A percentile compares a stretch with the other conserved stretches of the same genome.
Conservation (phyloP, 2,888 invertebrate species). For the Orthosia gracilis region DNA sequence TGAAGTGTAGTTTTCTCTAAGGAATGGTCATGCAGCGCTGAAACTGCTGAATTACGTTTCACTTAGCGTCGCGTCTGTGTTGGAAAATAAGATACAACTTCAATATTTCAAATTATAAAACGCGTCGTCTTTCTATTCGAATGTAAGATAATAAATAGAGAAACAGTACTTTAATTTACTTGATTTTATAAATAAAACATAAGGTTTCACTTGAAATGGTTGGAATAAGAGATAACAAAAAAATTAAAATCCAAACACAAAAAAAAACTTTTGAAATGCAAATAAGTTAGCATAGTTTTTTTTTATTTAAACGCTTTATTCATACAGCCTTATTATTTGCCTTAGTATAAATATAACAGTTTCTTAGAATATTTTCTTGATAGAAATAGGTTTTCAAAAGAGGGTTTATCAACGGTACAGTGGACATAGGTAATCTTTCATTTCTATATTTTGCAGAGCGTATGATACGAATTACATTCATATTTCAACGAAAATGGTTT, state of each 20-base stretch:
- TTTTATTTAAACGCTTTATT: background rate
- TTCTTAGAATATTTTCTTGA: background rate
- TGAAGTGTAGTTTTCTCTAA: background rate
- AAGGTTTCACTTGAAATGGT: no score
- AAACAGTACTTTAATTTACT: no score
- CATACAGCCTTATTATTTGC: background rate
- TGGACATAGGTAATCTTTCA: constrained; percentile 6
- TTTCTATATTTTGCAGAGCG: constrained; percentile 13
- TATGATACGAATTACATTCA: background rate
- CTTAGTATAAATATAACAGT: background rate
- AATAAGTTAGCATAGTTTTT: background rate
- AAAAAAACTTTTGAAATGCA: constrained; percentile 14
- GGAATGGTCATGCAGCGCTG: background rate
- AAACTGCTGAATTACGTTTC: background rate
- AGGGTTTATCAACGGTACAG: constrained; percentile 8
- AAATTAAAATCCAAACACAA: background rate
- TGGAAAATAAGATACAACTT: background rate
- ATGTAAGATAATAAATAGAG: no score
- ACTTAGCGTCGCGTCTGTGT: background rate
- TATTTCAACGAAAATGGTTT: background rate
- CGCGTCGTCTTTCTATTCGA: no score
- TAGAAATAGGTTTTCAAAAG: constrained; percentile 5
- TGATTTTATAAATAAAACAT: no score
- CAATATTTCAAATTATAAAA: no score
- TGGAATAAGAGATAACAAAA: background rate